Conservation (phyloP, 2,113 vertebrate genomes). For the Mirza zaza region DNA sequence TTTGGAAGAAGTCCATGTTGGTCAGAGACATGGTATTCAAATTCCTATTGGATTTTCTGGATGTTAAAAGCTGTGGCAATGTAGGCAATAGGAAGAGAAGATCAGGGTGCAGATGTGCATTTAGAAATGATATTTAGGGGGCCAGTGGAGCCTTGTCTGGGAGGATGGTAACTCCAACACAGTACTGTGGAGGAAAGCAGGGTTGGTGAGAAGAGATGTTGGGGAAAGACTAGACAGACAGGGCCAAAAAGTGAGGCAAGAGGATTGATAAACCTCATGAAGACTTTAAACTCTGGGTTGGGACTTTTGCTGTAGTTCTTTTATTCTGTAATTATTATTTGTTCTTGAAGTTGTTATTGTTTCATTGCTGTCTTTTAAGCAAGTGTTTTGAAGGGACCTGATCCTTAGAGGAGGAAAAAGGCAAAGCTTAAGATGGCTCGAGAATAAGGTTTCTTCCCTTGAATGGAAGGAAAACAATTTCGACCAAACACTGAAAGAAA, state of each 20-base stretch:
- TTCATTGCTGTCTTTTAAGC: neutral
- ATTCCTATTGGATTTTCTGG: neutral
- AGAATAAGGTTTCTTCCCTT: neutral
- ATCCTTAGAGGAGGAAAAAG: neutral
- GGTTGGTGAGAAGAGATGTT: neutral
- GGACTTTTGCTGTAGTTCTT: neutral
- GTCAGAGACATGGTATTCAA: neutral
- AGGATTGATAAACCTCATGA: too few species aligned
- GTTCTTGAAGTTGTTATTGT: neutral
- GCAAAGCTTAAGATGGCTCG: fast-evolving
- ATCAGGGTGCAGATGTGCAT: neutral
- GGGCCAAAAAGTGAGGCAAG: neutral
- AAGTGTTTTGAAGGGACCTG: neutral
- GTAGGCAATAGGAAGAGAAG: neutral
- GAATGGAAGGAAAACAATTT: neutral
- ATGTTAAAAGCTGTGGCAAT: neutral
- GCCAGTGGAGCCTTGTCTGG: neutral
- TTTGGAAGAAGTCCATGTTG: neutral
- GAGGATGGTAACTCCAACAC: neutral
- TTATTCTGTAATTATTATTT: neutral
- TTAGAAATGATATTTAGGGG: neutral
- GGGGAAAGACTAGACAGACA: neutral
- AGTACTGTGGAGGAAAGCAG: neutral
- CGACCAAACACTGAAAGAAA: neutral
- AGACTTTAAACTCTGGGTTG: neutral